A percentile compares a stretch with the other conserved stretches of the same genome.
phyloP scores from a whole-genome alignment of 2,797 vertebrate genomes.

The Netta rufina region DNA sequence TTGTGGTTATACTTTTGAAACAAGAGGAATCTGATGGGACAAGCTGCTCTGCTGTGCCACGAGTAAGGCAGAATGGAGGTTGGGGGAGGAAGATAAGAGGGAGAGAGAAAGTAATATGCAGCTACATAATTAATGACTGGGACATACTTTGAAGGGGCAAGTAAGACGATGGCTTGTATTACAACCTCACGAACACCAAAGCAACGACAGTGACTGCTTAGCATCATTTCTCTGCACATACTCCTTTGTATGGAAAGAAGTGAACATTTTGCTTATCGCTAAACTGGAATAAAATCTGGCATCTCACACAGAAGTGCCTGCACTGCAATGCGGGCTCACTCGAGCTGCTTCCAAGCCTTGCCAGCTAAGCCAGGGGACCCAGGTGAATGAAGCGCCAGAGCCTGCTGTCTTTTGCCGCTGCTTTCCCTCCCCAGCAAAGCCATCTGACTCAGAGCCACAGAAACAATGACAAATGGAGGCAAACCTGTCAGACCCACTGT shows the following conservation, averaged over 20 bases:
- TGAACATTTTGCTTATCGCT: background rate
- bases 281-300: background rate
- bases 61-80: background rate
- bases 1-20: background rate
- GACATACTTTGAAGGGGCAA: background rate
- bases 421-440: background rate
- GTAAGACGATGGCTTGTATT: background rate
- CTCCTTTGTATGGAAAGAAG: background rate
- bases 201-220: fast-evolving
- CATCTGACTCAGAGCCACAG: background rate
- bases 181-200: slow-evolving; percentile 27
- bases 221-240: background rate
- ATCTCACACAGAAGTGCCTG: background rate
- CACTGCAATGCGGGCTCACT: background rate
- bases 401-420: background rate
- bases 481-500: background rate
- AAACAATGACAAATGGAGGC: background rate
- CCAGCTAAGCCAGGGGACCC: background rate
- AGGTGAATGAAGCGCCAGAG: background rate
- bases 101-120: background rate
- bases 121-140: background rate
- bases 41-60: background rate
- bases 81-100: background rate
- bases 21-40: background rate
- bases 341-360: background rate